These are phyloP conservation scores for Polylopha cassiicola DNA, from an alignment of 2,888 invertebrate species.

Conservation along the genomic window DNA sequence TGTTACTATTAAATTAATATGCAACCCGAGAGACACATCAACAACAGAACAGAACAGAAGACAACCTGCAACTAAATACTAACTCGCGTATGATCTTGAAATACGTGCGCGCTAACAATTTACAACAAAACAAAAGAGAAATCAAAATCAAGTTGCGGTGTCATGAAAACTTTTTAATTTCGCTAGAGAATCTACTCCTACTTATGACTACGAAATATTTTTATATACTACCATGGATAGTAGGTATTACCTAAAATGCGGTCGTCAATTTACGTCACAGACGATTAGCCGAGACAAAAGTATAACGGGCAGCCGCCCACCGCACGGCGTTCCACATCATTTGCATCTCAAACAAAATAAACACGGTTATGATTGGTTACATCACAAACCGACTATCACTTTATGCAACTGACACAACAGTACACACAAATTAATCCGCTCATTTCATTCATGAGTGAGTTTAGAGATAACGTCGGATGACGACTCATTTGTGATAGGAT, in stretches of 20 bases:
- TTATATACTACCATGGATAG: neutral
- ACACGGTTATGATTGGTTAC: conserved; percentile 41
- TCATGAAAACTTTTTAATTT: no score
- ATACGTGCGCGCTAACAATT: no score
- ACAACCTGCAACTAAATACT: no score
- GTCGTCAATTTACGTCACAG: conserved; percentile 21
- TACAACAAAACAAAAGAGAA: no score
- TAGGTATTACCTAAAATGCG: conserved; percentile 6
- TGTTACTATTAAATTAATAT: no score
- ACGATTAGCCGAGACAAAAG: conserved; percentile 33
- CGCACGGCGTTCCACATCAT: conserved; percentile 39
- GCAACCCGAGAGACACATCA: no score
- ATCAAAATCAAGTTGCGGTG: no score
- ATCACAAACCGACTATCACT: conserved; percentile 35
- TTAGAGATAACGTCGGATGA: conserved; percentile 11
- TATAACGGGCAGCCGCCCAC: conserved; percentile 29
- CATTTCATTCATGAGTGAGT: conserved; percentile 20
- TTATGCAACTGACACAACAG: conserved; percentile 24
- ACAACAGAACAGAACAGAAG: no score
- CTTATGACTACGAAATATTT: no score
- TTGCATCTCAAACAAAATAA: conserved; percentile 44
- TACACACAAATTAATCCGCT: conserved; percentile 18
- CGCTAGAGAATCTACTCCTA: no score
- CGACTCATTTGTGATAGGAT: conserved; percentile 12
- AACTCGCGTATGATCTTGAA: no score